Evolutionary conservation across 2,113 vertebrate species (phyloP).

Genomic region (Lasiurus borealis): DNA sequence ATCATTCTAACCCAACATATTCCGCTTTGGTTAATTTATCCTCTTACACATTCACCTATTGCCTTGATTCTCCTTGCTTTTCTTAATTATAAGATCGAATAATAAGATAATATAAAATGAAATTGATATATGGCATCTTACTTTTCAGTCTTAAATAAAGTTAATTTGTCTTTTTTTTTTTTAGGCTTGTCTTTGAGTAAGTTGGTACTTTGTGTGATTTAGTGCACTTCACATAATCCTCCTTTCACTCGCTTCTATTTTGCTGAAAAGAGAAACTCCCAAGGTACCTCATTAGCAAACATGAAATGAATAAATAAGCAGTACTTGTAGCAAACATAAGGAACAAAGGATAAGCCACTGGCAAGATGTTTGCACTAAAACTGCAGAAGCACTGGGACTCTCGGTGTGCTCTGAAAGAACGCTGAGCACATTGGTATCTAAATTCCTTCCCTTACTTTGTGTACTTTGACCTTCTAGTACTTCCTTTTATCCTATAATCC

Average conservation of each 20-base stretch:
- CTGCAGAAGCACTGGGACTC: not conserved
- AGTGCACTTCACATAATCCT: not conserved
- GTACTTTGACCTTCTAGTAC: not conserved
- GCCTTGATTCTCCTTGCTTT: not conserved
- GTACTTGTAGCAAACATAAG: not conserved
- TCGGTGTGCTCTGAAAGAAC: conserved; percentile 1
- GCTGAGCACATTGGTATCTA: not conserved
- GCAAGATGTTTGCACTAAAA: conserved; percentile 33
- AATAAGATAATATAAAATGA: not conserved
- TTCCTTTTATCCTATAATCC: conserved; percentile 11
- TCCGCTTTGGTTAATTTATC: not conserved
- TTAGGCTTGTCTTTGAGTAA: conserved; percentile 36
- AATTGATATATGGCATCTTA: not conserved
- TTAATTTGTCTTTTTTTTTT: conserved; percentile 3
- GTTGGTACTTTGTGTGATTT: not conserved
- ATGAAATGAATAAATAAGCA: conserved; percentile 59
- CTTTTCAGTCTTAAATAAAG: conserved; percentile 45
- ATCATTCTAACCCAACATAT: not conserved
- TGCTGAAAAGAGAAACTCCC: conserved; percentile 48
- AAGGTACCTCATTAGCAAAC: conserved; percentile 52
- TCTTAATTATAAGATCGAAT: not conserved
- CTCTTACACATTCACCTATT: not conserved
- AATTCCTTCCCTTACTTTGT: not conserved
- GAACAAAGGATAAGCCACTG: conserved; percentile 13
- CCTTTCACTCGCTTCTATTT: conserved; percentile 57